A percentile compares a stretch with the other conserved stretches of the same genome.
phyloP scores from a whole-genome alignment of 2,888 invertebrate species.

The Caenorhabditis afra region DNA sequence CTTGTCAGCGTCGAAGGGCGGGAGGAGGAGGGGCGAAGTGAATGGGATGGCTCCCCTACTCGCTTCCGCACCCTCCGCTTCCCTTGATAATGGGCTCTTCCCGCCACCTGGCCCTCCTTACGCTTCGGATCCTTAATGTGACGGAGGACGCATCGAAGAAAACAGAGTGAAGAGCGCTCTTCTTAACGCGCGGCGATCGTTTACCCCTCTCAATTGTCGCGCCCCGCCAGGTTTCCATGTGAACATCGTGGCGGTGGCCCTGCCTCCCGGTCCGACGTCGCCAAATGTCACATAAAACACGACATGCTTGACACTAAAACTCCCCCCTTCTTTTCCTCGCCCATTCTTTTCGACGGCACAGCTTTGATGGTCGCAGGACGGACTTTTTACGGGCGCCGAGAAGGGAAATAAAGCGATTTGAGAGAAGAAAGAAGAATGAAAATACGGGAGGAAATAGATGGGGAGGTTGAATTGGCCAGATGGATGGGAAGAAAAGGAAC shows the following conservation, averaged over 20 bases:
- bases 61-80: background rate
- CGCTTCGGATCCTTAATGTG: background rate
- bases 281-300: slow-evolving; percentile 25
- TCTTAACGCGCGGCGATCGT: too few relatives aligned
- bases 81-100: slow-evolving; percentile 18
- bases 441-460: background rate
- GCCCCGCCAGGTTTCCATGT: slow-evolving; percentile 16
- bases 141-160: background rate
- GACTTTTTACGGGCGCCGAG: slow-evolving; percentile 4
- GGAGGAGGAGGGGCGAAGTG: too few relatives aligned
- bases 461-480: background rate
- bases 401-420: background rate
- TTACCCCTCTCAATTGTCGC: background rate
- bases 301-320: slow-evolving; percentile 17
- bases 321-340: background rate
- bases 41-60: background rate
- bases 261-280: background rate
- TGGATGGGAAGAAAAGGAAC: background rate
- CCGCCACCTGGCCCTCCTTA: slow-evolving; percentile 12
- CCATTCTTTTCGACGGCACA: background rate
- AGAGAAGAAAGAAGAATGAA: background rate
- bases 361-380: background rate
- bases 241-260: slow-evolving; percentile 19
- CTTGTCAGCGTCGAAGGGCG: slow-evolving; percentile 11
- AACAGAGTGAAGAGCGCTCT: too few relatives aligned